Conservation (phyloP, 2,797 vertebrate genomes). For the Capromys pilorides region DNA sequence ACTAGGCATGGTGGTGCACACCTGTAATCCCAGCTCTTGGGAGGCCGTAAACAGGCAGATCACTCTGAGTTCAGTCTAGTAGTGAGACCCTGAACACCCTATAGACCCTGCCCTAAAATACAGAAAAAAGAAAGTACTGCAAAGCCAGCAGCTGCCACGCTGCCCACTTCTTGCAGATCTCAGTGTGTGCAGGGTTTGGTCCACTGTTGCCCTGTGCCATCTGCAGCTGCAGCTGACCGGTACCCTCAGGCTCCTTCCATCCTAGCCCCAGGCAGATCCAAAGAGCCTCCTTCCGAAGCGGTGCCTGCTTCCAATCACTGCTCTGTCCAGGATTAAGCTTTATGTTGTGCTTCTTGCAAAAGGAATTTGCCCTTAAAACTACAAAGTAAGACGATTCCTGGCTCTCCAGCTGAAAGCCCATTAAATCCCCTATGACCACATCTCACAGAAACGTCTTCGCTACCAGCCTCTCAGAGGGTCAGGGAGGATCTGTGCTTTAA, state of each 20-base stretch:
- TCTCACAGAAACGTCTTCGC: neutral
- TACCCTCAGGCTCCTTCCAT: neutral
- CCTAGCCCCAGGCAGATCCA: neutral
- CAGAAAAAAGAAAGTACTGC: neutral
- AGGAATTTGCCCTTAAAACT: slow-evolving; percentile 47
- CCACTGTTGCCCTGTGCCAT: rapidly evolving
- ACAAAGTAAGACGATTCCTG: slow-evolving; percentile 2
- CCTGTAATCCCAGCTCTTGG: too few relatives aligned
- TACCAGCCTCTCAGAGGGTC: neutral
- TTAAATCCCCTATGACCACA: neutral
- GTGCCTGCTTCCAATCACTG: neutral
- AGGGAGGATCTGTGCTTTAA: slow-evolving; percentile 27
- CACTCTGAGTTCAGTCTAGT: too few relatives aligned
- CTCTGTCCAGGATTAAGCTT: neutral
- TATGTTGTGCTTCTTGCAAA: neutral
- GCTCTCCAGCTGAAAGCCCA: slow-evolving; percentile 3
- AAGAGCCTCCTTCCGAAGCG: neutral
- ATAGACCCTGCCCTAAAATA: too few relatives aligned
- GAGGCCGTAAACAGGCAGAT: too few relatives aligned
- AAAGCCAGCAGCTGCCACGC: neutral
- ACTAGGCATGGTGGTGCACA: too few relatives aligned
- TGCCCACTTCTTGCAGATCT: neutral
- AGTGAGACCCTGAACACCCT: too few relatives aligned
- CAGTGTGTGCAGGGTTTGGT: neutral
- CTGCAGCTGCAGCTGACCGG: neutral